Evolutionary conservation across 1,140 invertebrate genomes (phyloP).

Genomic region (Diorhabda carinulata): DNA sequence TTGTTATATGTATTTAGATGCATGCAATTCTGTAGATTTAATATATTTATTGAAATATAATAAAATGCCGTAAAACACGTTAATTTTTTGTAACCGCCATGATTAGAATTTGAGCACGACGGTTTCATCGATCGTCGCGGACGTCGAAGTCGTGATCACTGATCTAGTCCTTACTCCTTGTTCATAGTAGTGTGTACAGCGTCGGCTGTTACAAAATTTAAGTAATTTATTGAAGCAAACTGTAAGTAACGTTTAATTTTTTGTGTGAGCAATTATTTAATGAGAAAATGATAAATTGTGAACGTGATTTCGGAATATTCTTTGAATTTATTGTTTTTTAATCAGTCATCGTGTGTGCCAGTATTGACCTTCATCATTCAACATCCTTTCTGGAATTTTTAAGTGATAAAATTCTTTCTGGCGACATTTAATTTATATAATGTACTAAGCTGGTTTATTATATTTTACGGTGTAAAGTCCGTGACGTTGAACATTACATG

Average conservation of each 20-base stretch:
- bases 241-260: conserved; percentile 38
- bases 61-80: neutral
- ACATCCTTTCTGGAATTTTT: conserved; percentile 4
- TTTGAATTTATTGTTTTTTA: too few relatives aligned
- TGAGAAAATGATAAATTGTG: conserved; percentile 14
- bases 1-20: neutral
- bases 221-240: conserved; percentile 36
- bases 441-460: too few relatives aligned
- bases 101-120: conserved; percentile 31
- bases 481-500: conserved; percentile 22
- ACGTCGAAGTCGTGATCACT: conserved; percentile 40
- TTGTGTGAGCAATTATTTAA: conserved; percentile 11
- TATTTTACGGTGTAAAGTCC: neutral
- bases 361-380: conserved; percentile 8
- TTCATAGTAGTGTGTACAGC: conserved; percentile 35
- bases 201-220: conserved; percentile 33
- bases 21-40: neutral
- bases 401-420: conserved; percentile 6
- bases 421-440: too few relatives aligned
- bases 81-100: conserved; percentile 1
- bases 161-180: conserved; percentile 35
- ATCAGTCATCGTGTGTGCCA: neutral
- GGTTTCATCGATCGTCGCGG: conserved; percentile 38
- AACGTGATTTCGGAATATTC: conserved; percentile 1
- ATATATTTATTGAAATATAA: conserved; percentile 5